Evolutionary conservation across 1,140 invertebrate species (phyloP), one percentile per base, ranked within the genome.

Genomic region (Yoshiicerus persimilis): DNA sequence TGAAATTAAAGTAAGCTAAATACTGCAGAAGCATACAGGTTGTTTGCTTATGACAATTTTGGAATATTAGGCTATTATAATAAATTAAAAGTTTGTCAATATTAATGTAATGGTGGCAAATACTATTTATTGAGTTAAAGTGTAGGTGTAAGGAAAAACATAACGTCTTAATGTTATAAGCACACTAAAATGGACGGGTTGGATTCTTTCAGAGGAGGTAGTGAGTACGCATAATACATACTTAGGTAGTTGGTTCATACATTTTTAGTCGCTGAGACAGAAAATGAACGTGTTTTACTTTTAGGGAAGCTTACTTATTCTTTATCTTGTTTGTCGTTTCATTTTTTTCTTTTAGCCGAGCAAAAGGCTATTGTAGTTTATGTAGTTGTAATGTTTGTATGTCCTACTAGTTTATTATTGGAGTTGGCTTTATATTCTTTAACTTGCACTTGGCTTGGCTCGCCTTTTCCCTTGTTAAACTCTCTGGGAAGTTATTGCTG

Each of bases 301-400:
- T 36, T 80, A 80, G 20, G 30, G 20, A 80, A n/a, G 9, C 16
- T n/a, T 80, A 36, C 75, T 34, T 80, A 80, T 80, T 38, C 75
- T 36, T 80, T 36, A 36, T 80, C 75, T 34, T 80, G 75, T 80
- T 34, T 80, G 75, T 80, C 75, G 75, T 80, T 80, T 80, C 32
- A 34, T 80, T 80, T 80, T 66, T 70, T 70, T 27, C 27, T 30
- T 13, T 64, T 64, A 64, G 20, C 25, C 62, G 23, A 27, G 64
- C 11, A 70, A 70, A 70, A 70, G 64, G 64, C 64, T 30, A 70
- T 70, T 70, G 64, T 70, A n/a, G 23, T 64, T 23, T 23, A 20
- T 20, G 62, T 64, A 41, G 39, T 13, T 41, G 9, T n/a, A n/a
- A n/a, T n/a, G n/a, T n/a, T n/a, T n/a, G n/a, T n/a, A n/a, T n/a